phyloP scores from a whole-genome alignment of 1,140 invertebrate genomes.

The Cydia splendana region DNA sequence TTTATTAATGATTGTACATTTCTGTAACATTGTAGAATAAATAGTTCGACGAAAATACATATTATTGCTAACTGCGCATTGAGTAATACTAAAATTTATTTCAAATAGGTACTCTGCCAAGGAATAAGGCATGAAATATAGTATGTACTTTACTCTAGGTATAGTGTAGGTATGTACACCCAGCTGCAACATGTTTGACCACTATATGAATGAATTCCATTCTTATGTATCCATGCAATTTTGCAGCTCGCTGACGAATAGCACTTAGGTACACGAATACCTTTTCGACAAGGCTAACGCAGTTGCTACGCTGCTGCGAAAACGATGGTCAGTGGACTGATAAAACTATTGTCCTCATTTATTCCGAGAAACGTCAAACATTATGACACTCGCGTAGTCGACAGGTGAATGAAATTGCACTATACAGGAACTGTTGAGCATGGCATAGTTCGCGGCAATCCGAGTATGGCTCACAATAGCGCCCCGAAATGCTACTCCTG shows the following conservation, averaged over 20 bases:
- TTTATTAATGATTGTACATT: constrained; percentile 8
- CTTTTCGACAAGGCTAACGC: no score
- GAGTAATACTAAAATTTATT: background rate
- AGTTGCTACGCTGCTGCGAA: background rate
- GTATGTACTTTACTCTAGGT: no score
- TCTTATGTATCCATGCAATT: no score
- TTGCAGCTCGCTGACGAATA: no score
- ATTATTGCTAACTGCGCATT: background rate
- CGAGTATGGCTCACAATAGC: constrained; percentile 27
- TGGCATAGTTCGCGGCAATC: constrained; percentile 23
- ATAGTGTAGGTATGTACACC: no score
- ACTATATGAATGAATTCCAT: no score
- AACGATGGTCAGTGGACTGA: background rate
- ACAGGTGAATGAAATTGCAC: constrained; percentile 13
- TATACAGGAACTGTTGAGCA: constrained; percentile 24
- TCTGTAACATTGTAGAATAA: background rate
- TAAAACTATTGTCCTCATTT: background rate
- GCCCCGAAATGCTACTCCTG: background rate
- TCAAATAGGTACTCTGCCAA: no score
- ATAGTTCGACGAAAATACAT: no score
- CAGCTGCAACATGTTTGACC: no score
- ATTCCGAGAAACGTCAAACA: background rate
- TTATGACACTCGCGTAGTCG: background rate
- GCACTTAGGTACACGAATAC: no score
- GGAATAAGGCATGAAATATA: no score